Evolutionary conservation across 2,888 invertebrate species (phyloP).

Genomic region (Lamellibrachia satsuma): DNA sequence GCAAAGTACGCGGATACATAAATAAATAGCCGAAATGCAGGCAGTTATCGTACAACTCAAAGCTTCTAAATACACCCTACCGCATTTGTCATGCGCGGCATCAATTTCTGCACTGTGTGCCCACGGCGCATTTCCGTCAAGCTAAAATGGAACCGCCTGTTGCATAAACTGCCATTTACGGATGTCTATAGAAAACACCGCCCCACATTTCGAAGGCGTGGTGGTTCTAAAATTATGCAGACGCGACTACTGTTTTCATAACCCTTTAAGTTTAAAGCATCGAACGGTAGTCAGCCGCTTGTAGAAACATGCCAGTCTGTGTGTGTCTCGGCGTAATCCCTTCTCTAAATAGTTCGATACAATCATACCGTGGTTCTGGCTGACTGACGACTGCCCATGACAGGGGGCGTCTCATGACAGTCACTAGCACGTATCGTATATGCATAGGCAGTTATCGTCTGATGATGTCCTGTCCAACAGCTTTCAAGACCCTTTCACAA

Average conservation of each 20-base stretch:
- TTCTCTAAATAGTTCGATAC: conserved; percentile 11
- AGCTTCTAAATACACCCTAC: background rate
- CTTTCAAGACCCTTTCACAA: background rate
- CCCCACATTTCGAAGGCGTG: background rate
- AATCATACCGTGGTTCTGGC: background rate
- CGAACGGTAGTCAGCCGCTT: background rate
- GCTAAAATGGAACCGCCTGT: background rate
- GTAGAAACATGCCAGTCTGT: conserved; percentile 7
- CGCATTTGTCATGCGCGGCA: background rate
- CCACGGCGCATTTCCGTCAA: background rate
- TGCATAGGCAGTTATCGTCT: background rate
- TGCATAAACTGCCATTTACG: background rate
- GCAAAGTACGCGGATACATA: background rate
- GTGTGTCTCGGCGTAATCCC: background rate
- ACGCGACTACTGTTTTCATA: background rate
- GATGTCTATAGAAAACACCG: background rate
- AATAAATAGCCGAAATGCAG: background rate
- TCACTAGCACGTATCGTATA: background rate
- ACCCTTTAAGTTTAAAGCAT: background rate
- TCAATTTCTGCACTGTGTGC: background rate
- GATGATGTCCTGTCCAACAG: background rate
- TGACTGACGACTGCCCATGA: background rate
- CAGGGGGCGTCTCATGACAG: background rate
- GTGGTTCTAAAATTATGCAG: background rate
- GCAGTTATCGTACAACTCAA: background rate